These are phyloP conservation scores for Rhingia rostrata DNA, from an alignment of 2,888 invertebrate genomes.

Conservation along the genomic window DNA sequence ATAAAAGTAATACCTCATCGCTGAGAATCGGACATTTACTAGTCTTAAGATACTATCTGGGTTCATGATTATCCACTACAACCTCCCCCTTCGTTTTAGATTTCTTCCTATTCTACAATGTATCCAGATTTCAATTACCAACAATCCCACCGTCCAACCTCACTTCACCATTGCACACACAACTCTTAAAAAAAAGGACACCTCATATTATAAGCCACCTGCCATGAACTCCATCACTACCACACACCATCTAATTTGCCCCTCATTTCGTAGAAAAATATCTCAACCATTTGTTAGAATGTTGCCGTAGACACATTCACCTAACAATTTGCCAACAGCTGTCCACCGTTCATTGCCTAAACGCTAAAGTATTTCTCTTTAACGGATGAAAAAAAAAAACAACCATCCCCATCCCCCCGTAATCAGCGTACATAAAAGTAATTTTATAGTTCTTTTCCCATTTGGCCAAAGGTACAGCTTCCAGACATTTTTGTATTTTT, in stretches of 20 bases:
- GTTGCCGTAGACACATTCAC: slow-evolving; percentile 17
- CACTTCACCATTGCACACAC: too few relatives aligned
- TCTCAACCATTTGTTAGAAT: slow-evolving; percentile 1
- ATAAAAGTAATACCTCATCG: too few relatives aligned
- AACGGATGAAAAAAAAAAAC: background rate
- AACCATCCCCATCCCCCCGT: slow-evolving; percentile 23
- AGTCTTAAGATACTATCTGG: too few relatives aligned
- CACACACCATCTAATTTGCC: slow-evolving; percentile 8
- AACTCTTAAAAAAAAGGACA: too few relatives aligned
- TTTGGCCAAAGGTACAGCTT: slow-evolving; percentile 37
- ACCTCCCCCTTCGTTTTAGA: too few relatives aligned
- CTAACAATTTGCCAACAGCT: slow-evolving; percentile 59
- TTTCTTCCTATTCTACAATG: too few relatives aligned
- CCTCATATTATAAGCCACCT: background rate
- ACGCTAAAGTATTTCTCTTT: slow-evolving; percentile 5
- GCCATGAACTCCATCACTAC: background rate
- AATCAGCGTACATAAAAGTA: slow-evolving; percentile 65
- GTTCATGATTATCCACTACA: too few relatives aligned
- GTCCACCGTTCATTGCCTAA: slow-evolving; percentile 32
- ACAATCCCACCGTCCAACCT: too few relatives aligned
- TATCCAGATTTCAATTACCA: too few relatives aligned
- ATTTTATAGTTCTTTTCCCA: slow-evolving; percentile 58
- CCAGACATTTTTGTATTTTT: slow-evolving; percentile 53
- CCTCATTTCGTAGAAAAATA: background rate
- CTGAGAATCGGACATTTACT: too few relatives aligned